Evolutionary conservation across 2,113 vertebrate species (phyloP), one percentile per base, ranked within the genome.

Genomic region (Nansenia antarctica): DNA sequence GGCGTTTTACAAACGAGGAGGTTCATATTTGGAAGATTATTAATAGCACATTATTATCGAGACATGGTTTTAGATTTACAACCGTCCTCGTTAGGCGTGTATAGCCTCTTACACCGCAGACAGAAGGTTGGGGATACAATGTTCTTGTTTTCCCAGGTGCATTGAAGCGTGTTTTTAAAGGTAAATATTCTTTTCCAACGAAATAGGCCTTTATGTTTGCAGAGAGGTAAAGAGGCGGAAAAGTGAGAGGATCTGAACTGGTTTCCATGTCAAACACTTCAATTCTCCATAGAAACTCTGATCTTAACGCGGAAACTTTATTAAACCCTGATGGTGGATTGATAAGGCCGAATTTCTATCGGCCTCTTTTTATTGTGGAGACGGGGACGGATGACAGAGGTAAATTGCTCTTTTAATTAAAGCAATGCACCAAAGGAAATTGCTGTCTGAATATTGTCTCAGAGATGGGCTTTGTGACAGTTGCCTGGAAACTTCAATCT

Each of bases 341-440:
- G 95, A 95, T 95, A 95, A 95, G 91, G 84, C 85, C 79, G 84
- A 88, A 89, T 85, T 91, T 86, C 86, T 87, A 86, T 87, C 87
- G 78, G 82, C 82, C 87, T 86, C 85, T 82, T 91, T 92, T 91
- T 91, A 92, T 92, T 92, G 90, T 91, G 89, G 89, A 89, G 90
- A 91, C 86, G 86, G 92, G 55, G 91, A 89, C 82, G 84, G 82
- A 89, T 93, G 92, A 93, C 92, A 93, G 91, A 91, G 92, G 90
- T 91, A 93, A 94, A 94, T 93, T 93, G 94, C 92, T 90, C 89
- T 93, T 94, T 95, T 95, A 95, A 96, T 96, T 95, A 95, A 95
- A 93, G 91, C 92, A 92, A 93, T 92, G 91, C 92, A 89, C 77
- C 82, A 87, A 91, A 93, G 95, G 95, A 95, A 95, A 95, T 95